These are phyloP conservation scores for Leucophenga maculata DNA, from an alignment of 2,888 invertebrate species.

Conservation along the genomic window DNA sequence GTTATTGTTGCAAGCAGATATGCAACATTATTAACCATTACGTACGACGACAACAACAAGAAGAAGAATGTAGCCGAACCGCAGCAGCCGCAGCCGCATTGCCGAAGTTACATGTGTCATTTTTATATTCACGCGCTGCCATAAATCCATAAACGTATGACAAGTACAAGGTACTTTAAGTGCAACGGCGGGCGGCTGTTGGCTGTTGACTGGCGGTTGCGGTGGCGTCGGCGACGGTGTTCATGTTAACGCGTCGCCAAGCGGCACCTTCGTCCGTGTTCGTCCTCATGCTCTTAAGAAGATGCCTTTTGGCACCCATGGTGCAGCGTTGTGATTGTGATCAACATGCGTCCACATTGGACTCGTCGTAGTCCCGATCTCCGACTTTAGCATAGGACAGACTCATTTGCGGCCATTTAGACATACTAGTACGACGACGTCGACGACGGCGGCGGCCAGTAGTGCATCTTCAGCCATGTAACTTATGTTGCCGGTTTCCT, in stretches of 20 bases:
- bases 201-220: too few species aligned
- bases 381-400: background rate
- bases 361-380: too few species aligned
- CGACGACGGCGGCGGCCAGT: too few species aligned
- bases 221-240: slow-evolving; percentile 68
- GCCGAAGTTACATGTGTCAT: slow-evolving; percentile 63
- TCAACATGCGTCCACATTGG: slow-evolving; percentile 43
- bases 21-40: slow-evolving; percentile 32
- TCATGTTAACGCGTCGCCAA: slow-evolving; percentile 66
- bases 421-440: too few species aligned
- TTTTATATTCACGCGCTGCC: slow-evolving; percentile 69
- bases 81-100: slow-evolving; percentile 30
- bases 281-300: slow-evolving; percentile 34
- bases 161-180: slow-evolving; percentile 69
- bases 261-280: slow-evolving; percentile 25
- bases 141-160: slow-evolving; percentile 71
- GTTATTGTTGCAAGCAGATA: slow-evolving; percentile 33
- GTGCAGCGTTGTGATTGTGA: slow-evolving; percentile 48
- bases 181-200: background rate
- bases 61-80: background rate
- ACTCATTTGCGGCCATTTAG: slow-evolving; percentile 9
- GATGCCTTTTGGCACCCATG: slow-evolving; percentile 16
- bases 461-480: background rate
- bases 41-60: slow-evolving; percentile 38
- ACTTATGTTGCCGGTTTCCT: background rate